Conservation (phyloP, 2,888 invertebrate species). For the Drosophila dives region DNA sequence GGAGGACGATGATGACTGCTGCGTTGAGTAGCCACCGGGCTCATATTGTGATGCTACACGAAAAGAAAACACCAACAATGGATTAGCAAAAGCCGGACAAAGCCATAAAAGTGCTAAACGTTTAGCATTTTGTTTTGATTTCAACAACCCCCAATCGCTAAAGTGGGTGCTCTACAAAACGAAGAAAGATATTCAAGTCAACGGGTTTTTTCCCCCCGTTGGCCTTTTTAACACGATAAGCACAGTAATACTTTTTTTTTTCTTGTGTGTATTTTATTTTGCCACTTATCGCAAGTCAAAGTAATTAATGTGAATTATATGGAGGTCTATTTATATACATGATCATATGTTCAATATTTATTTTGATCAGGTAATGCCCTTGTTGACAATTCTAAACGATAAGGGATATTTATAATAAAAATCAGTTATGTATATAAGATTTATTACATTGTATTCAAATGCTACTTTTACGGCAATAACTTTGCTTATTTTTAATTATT, state of each 20-base stretch:
- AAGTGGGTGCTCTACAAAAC: conserved; percentile 15
- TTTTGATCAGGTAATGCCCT: conserved; percentile 3
- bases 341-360: not conserved
- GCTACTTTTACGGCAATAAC: not conserved
- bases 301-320: conserved; percentile 44
- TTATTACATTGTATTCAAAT: not conserved
- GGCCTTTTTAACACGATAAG: conserved; percentile 40
- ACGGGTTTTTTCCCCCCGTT: conserved; percentile 7
- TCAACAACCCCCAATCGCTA: conserved; percentile 52
- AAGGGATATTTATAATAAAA: not conserved
- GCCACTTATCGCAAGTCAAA: conserved; percentile 49
- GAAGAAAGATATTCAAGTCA: not conserved
- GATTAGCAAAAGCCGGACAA: conserved; percentile 27
- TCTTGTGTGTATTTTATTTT: conserved; percentile 3
- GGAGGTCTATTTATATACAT: not conserved
- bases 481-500: not conserved
- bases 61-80: conserved; percentile 13
- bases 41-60: conserved; percentile 88
- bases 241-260: conserved; percentile 1
- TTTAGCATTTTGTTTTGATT: conserved; percentile 66
- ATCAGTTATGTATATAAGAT: not conserved
- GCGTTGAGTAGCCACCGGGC: conserved; percentile 87
- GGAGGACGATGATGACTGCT: conserved; percentile 86
- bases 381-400: not conserved
- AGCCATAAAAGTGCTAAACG: conserved; percentile 47